These are phyloP conservation scores for Coluber constrictor DNA, from an alignment of 2,797 vertebrate genomes.

Conservation along the genomic window DNA sequence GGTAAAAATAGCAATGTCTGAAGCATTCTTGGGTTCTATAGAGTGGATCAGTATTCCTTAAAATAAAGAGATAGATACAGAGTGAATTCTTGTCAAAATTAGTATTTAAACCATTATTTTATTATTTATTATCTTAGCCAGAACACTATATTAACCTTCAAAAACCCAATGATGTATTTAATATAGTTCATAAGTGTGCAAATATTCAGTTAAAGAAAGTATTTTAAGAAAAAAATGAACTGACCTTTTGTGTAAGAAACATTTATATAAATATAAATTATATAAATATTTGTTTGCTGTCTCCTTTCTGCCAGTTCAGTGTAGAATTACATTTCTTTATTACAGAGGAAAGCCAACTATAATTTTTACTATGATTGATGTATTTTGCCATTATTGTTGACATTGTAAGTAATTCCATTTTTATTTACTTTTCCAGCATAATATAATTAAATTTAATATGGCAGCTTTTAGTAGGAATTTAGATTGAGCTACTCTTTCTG, in stretches of 20 bases:
- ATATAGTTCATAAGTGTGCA: background rate
- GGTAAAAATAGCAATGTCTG: background rate
- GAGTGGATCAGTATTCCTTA: background rate
- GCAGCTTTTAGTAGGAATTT: background rate
- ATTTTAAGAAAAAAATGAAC: background rate
- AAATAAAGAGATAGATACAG: background rate
- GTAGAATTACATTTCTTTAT: background rate
- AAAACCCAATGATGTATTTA: background rate
- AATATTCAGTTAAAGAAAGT: background rate
- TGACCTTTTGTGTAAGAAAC: background rate
- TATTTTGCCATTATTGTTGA: background rate
- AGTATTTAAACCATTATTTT: background rate
- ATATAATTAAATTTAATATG: background rate
- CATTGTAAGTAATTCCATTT: background rate
- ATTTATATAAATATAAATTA: background rate
- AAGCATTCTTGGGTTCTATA: background rate
- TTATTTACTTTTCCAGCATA: background rate
- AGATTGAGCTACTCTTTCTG: background rate
- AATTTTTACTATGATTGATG: background rate
- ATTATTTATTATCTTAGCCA: background rate
- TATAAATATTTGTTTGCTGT: background rate
- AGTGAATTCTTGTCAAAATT: background rate
- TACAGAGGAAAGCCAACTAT: background rate
- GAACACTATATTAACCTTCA: background rate
- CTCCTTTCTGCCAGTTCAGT: background rate